phyloP scores from a whole-genome alignment of 2,888 invertebrate species.

The Tribolium freemani region DNA sequence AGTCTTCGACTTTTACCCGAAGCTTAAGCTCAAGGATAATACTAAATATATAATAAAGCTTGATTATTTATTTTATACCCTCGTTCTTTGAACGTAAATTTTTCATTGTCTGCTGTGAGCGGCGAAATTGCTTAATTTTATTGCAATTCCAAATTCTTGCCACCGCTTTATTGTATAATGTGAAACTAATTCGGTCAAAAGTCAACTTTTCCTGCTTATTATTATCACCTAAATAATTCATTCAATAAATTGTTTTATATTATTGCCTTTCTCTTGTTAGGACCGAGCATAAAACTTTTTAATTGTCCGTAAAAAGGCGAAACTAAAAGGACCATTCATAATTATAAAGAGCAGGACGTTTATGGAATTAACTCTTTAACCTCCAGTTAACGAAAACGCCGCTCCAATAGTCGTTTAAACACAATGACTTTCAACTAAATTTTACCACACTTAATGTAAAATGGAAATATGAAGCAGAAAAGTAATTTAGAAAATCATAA shows the following conservation, averaged over 20 bases:
- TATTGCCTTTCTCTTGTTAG: slow-evolving; percentile 13
- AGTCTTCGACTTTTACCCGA: slow-evolving; percentile 24
- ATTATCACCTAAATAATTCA: slow-evolving; percentile 17
- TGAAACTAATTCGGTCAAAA: slow-evolving; percentile 23
- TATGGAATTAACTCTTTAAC: slow-evolving; percentile 24
- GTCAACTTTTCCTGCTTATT: background rate
- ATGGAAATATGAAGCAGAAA: background rate
- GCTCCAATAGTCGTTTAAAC: slow-evolving; percentile 11
- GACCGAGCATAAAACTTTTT: slow-evolving; percentile 24
- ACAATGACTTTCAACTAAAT: slow-evolving; percentile 20
- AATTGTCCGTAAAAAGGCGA: slow-evolving; percentile 33
- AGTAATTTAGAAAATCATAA: background rate
- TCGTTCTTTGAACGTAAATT: slow-evolving; percentile 30
- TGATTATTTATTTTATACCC: slow-evolving; percentile 36
- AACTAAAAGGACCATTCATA: slow-evolving; percentile 17
- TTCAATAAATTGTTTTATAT: slow-evolving; percentile 21
- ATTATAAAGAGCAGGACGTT: slow-evolving; percentile 21
- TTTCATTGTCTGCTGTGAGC: slow-evolving; percentile 25
- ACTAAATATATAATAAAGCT: slow-evolving; percentile 23
- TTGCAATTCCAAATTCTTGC: slow-evolving; percentile 8
- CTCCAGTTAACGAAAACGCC: slow-evolving; percentile 18
- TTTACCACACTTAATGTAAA: slow-evolving; percentile 14
- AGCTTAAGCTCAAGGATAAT: slow-evolving; percentile 12
- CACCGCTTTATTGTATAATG: slow-evolving; percentile 18
- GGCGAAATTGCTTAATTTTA: slow-evolving; percentile 28